Conservation (phyloP, 1,140 invertebrate genomes). For the Drosophila cardini region DNA sequence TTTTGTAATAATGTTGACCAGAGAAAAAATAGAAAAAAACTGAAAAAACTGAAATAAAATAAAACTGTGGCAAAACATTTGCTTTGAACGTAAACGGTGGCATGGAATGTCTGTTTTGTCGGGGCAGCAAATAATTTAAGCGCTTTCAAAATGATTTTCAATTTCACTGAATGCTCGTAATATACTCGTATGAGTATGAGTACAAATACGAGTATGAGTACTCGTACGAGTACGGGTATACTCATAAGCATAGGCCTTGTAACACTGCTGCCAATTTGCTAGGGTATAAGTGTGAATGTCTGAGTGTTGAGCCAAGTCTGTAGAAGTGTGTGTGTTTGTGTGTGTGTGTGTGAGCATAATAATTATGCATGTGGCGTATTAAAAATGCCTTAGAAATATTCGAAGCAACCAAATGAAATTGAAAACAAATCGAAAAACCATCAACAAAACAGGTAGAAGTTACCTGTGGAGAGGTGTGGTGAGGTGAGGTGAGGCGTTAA, state of each 20-base stretch:
- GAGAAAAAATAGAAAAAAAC: no score
- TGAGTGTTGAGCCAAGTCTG: not conserved
- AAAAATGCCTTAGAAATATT: constrained; percentile 72
- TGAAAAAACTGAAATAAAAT: no score
- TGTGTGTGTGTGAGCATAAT: constrained; percentile 48
- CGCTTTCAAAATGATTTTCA: constrained; percentile 81
- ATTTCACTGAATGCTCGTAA: constrained; percentile 65
- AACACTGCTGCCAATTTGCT: constrained; percentile 17
- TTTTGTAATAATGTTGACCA: constrained; percentile 72
- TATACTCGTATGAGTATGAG: constrained; percentile 4
- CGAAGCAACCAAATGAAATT: constrained; percentile 63
- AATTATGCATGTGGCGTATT: constrained; percentile 77
- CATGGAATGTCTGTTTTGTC: constrained; percentile 64
- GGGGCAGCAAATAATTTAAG: constrained; percentile 68
- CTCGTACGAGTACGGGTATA: not conserved
- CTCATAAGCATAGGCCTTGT: constrained; percentile 52
- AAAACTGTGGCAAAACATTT: constrained; percentile 69
- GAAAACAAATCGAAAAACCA: constrained; percentile 71
- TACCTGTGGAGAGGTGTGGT: not conserved
- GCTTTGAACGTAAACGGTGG: constrained; percentile 67
- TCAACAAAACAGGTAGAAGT: constrained; percentile 1
- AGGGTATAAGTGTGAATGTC: constrained; percentile 24
- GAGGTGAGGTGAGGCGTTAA: constrained; percentile 32
- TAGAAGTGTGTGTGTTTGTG: constrained; percentile 14
- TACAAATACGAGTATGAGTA: not conserved